phyloP scores from a whole-genome alignment of 2,888 invertebrate genomes.

The Campoplex capitator region DNA sequence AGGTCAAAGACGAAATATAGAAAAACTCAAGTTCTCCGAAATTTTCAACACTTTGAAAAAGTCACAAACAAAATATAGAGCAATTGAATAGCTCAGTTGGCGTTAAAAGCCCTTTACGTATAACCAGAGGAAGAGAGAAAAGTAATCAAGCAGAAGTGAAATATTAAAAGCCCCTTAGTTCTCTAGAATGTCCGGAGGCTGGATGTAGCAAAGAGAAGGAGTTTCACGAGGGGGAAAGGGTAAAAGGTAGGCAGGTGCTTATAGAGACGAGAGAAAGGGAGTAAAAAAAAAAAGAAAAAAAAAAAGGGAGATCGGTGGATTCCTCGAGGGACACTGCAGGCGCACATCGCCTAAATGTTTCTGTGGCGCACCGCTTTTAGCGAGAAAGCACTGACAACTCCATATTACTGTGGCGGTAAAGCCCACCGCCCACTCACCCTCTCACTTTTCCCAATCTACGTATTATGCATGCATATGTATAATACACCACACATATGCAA shows the following conservation, averaged over 20 bases:
- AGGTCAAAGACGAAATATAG: not conserved
- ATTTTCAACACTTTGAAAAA: not conserved
- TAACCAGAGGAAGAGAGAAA: constrained; percentile 48
- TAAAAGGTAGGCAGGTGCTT: constrained; percentile 59
- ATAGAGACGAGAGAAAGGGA: constrained; percentile 26
- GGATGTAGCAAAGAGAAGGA: constrained; percentile 22
- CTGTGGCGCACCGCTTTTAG: constrained; percentile 72
- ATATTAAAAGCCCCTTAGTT: constrained; percentile 74
- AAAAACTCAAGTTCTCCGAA: not conserved
- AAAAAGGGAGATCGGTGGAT: constrained; percentile 16
- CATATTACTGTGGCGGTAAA: constrained; percentile 19
- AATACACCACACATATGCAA: not conserved
- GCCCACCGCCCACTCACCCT: constrained; percentile 5
- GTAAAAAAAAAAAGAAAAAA: not conserved
- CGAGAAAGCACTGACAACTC: constrained; percentile 68
- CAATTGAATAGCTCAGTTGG: constrained; percentile 23
- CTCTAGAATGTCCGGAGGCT: constrained; percentile 63
- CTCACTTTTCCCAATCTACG: constrained; percentile 36
- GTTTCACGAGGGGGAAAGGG: constrained; percentile 19
- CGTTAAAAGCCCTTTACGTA: constrained; percentile 21
- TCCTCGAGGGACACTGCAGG: constrained; percentile 63
- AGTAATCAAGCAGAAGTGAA: constrained; percentile 75
- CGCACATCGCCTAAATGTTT: constrained; percentile 71
- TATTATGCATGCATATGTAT: constrained; percentile 12
- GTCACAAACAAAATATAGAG: constrained; percentile 12